Percentiles rank a stretch among this genome's conserved stretches.
phyloP scores from a whole-genome alignment of 2,113 vertebrate species.

The Dolichotis patagonum region DNA sequence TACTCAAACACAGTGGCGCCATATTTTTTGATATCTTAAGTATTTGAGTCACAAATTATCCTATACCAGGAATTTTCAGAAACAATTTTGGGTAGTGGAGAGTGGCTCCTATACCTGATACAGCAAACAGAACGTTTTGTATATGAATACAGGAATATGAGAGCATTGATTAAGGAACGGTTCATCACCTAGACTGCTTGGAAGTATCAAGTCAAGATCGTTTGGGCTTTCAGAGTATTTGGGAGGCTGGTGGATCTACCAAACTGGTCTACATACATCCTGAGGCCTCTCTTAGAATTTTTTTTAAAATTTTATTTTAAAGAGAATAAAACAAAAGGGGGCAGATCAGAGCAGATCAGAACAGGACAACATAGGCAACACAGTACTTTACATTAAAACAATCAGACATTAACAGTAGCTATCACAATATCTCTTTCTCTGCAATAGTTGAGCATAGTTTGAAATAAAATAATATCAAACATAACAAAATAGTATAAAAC shows the following conservation, averaged over 20 bases:
- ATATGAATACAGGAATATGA: neutral
- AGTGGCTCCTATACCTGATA: neutral
- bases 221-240: neutral
- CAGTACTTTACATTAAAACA: too few species aligned
- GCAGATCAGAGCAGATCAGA: too few species aligned
- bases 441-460: too few species aligned
- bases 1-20: neutral
- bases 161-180: neutral
- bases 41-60: neutral
- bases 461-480: too few species aligned
- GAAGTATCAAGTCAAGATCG: neutral
- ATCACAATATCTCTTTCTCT: too few species aligned
- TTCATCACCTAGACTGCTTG: neutral
- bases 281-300: neutral
- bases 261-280: neutral
- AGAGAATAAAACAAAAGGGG: too few species aligned
- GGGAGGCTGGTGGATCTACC: neutral
- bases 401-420: too few species aligned
- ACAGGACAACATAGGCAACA: too few species aligned
- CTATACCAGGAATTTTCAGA: neutral
- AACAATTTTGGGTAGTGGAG: neutral
- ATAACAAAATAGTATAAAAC: too few species aligned
- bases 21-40: neutral
- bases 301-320: too few species aligned
- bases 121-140: neutral